These are phyloP conservation scores for Hydropsyche tenuis DNA, from an alignment of 1,140 invertebrate genomes.

Conservation along the genomic window DNA sequence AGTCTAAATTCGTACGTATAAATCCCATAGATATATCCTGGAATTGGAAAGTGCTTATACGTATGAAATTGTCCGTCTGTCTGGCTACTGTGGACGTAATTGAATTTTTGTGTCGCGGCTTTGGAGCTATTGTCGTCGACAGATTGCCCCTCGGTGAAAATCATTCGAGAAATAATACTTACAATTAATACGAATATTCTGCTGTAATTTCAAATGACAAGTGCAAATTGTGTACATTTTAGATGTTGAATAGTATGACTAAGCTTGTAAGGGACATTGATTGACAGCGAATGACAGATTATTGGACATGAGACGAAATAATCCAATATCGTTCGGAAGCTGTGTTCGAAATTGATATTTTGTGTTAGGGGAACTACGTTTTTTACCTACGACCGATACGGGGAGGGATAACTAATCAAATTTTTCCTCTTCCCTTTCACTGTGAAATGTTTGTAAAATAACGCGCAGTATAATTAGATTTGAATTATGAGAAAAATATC, in stretches of 20 bases:
- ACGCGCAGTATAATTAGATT: no score
- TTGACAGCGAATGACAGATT: conserved; percentile 48
- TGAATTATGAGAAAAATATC: no score
- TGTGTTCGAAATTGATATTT: conserved; percentile 47
- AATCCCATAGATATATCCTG: no score
- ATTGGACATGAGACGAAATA: conserved; percentile 50
- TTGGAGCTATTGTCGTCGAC: conserved; percentile 6
- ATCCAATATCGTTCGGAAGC: conserved; percentile 42
- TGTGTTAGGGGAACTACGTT: conserved; percentile 33
- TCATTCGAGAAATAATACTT: no score
- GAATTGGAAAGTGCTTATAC: no score
- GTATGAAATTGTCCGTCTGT: conserved; percentile 9
- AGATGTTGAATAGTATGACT: neutral
- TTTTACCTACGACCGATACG: conserved; percentile 25
- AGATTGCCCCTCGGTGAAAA: neutral
- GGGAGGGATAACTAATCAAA: conserved; percentile 43
- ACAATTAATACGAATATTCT: neutral
- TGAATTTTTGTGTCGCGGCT: conserved; percentile 42
- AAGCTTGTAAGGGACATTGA: conserved; percentile 38
- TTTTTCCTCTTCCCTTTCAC: conserved; percentile 24
- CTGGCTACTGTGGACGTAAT: conserved; percentile 40
- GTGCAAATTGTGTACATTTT: no score
- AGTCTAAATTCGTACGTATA: no score
- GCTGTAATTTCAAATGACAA: no score
- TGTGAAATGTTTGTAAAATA: no score